A percentile compares a stretch with the other conserved stretches of the same genome.
Conservation (phyloP, 2,113 vertebrate species). For the Leptobrachium ailaonicum region DNA sequence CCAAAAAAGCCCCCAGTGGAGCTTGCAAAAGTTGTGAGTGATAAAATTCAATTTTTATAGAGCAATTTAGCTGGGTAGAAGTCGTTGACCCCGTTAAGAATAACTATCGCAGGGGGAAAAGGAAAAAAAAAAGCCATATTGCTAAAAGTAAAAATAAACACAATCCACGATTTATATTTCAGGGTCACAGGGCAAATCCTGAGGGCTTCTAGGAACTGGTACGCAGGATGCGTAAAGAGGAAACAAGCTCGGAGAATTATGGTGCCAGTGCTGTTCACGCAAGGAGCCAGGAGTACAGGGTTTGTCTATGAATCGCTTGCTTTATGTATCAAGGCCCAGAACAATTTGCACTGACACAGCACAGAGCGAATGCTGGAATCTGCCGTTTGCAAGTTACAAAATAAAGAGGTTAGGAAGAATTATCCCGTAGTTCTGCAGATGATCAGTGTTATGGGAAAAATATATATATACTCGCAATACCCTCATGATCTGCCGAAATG, state of each 20-base stretch:
- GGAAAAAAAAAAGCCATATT: slow-evolving; percentile 31
- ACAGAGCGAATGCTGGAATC: not conserved
- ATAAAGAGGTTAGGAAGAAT: not conserved
- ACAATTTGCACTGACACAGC: slow-evolving; percentile 30
- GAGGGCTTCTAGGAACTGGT: slow-evolving; percentile 44
- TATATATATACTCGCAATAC: not conserved
- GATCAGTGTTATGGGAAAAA: not conserved
- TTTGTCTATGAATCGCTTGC: slow-evolving; percentile 24
- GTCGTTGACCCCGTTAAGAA: slow-evolving; percentile 49
- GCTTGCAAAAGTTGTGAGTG: slow-evolving; percentile 44
- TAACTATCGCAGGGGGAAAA: slow-evolving; percentile 43
- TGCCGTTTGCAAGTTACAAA: slow-evolving; percentile 8
- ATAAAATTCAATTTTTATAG: slow-evolving; percentile 49
- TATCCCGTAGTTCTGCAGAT: not conserved
- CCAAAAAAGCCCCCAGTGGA: slow-evolving; percentile 48
- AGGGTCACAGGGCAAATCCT: slow-evolving; percentile 48
- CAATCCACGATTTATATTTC: slow-evolving; percentile 46
- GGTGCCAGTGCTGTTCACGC: slow-evolving; percentile 27
- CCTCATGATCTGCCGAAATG: not conserved
- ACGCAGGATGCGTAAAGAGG: slow-evolving; percentile 46
- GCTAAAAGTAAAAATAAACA: slow-evolving; percentile 48
- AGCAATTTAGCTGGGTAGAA: slow-evolving; percentile 49
- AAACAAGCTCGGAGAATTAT: slow-evolving; percentile 47
- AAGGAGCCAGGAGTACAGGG: slow-evolving; percentile 26
- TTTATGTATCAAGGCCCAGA: slow-evolving; percentile 39